Evolutionary conservation across 2,113 vertebrate genomes (phyloP), one percentile per base, ranked within the genome.

Genomic region (Geothlypis trichas): DNA sequence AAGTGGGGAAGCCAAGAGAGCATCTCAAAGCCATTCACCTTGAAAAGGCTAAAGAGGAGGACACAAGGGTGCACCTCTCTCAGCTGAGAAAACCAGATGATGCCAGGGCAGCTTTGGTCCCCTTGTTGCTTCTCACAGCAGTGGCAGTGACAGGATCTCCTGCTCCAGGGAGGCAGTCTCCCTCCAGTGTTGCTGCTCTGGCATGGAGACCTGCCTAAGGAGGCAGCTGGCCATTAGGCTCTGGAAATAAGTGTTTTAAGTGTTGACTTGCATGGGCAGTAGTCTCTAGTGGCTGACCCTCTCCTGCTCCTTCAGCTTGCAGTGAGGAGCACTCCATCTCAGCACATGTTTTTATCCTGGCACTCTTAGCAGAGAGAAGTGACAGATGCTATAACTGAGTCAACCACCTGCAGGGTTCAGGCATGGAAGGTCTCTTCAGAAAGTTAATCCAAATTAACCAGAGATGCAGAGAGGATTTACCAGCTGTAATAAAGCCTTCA

Each of bases 361-460:
- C 13, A 15, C n/a, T 59, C 21, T 20, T 44, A 84, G 39, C 30
- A 59, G 52, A 59, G n/a, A 58, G 52, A 30, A 75, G 72, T 3
- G 3, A 73, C 59, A 95, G 54, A 52, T 58, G 20, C 51, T 81
- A 3, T 47, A 63, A 63, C 28, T 5, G 6, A 86, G 33, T 24
- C 10, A 35, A 69, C 65, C 33, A 81, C 73, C 76, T 92, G 44
- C 33, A 90, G 65, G 27, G 51, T 24, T 88, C 0, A 2, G 68
- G 42, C 59, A 58, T 3, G 4, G 59, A 77, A 69, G 35, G 27
- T 87, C 68, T 39, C 80, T 75, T 4, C 9, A 86, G 72, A 78
- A 90, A 87, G 65, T 91, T 92, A 97, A 95, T 95, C 83, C 91
- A 95, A 78, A 95, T 90, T 84, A 95, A 61, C 23, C 27, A 65